Conservation (phyloP, 2,797 vertebrate genomes). For the Bradypodion pumilum region DNA sequence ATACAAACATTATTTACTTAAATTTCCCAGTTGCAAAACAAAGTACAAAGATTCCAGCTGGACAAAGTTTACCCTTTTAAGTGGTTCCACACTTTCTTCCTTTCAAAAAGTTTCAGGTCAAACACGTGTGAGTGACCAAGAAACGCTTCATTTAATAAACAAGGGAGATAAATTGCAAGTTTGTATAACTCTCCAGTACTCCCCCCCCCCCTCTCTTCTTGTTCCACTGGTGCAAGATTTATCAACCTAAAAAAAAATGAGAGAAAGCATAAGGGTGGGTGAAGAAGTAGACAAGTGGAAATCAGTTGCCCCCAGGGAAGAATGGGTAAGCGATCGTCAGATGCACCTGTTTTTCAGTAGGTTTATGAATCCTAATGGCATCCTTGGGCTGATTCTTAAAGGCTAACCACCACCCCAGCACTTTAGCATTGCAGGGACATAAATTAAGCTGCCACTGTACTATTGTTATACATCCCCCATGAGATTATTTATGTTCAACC, state of each 20-base stretch:
- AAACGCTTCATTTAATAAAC: constrained; percentile 2
- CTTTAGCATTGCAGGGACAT: neutral
- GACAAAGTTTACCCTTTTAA: neutral
- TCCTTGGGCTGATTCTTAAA: neutral
- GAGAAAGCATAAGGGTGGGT: neutral
- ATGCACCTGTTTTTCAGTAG: neutral
- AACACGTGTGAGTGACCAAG: neutral
- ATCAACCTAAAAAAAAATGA: constrained; percentile 16
- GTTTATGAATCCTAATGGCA: neutral
- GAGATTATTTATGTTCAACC: constrained; percentile 20
- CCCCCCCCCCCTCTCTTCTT: neutral
- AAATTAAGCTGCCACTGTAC: neutral
- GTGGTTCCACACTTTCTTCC: neutral
- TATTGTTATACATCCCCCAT: neutral
- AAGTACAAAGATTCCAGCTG: neutral
- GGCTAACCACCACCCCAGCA: neutral
- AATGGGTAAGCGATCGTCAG: neutral
- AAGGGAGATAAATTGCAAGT: constrained; percentile 1
- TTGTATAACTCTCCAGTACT: neutral
- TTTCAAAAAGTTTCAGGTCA: neutral
- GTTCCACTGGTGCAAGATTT: neutral
- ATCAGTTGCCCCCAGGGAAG: neutral
- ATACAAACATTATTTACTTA: neutral
- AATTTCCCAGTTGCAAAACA: neutral
- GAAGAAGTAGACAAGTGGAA: neutral